Evolutionary conservation across 2,888 invertebrate species (phyloP), one percentile per base, ranked within the genome.

Genomic region (Agrilus cyanescens): DNA sequence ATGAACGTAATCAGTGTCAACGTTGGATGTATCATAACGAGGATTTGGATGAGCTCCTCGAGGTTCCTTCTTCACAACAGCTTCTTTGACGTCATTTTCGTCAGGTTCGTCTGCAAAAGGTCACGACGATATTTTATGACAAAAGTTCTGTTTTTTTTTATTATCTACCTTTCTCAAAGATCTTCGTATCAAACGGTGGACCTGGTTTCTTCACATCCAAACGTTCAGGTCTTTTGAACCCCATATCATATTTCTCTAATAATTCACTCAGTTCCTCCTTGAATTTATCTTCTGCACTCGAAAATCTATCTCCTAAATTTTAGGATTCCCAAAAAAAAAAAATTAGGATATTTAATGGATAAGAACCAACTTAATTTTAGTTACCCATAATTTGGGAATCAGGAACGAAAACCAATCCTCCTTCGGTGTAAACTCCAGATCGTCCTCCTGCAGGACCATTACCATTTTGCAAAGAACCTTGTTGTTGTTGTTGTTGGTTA

Each of bases 171-270:
- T 16, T 25, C 4, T 37, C 39, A 7, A 38, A 34, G n/a, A 37
- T 40, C 32, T 82, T 80, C 44, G 78, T 75, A 59, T 80, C 77
- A 67, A 82, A 80, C 46, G 78, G 79, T 38, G 93, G 91, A 45
- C 91, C 91, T n/a, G 93, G 91, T 70, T 93, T 93, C 71, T 93
- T 93, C 39, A 91, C 91, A 69, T 93, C 91, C 51, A 90, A 75
- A 58, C 93, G 75, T 72, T 91, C 91, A 56, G 84, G 82, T 57
- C 91, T 76, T 56, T 86, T 84, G 71, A 91, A 93, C 49, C 85
- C 88, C 67, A 78, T 72, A 69, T 78, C 78, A 60, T 71, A 74
- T 62, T 77, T 74, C 30, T 70, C 69, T 61, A 81, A 63, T 51
- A 76, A 68, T 59, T 75, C 74, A 60, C 73, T 73, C 50, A 79